phyloP scores from a whole-genome alignment of 2,113 vertebrate species.

The Leuciscus idus region DNA sequence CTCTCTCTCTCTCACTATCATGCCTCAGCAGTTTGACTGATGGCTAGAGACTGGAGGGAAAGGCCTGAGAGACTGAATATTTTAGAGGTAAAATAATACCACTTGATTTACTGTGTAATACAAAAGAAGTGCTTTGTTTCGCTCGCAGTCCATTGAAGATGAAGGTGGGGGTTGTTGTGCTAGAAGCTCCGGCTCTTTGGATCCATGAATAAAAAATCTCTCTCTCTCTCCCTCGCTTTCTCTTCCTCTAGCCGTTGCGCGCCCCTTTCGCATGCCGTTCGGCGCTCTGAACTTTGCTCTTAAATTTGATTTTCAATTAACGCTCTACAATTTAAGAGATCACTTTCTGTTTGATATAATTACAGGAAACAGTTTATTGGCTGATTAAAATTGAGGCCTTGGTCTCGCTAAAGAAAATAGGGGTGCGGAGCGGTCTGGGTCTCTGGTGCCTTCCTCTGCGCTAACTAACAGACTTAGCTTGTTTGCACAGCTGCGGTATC shows the following conservation, averaged over 20 bases:
- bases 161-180: constrained; percentile 63
- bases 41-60: constrained; percentile 91
- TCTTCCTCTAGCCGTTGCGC: not conserved
- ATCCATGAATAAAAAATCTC: constrained; percentile 79
- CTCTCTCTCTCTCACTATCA: constrained; percentile 75
- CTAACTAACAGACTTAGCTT: constrained; percentile 81
- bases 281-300: constrained; percentile 86
- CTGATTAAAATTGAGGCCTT: constrained; percentile 91
- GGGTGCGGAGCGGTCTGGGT: constrained; percentile 52
- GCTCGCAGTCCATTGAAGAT: constrained; percentile 75
- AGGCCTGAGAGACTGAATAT: constrained; percentile 98
- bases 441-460: constrained; percentile 71
- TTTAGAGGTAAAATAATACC: constrained; percentile 97
- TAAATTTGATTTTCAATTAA: constrained; percentile 97
- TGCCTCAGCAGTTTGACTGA: constrained; percentile 96
- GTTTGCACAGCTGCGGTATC: constrained; percentile 90
- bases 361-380: constrained; percentile 96
- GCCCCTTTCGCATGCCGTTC: not conserved
- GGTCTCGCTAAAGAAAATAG: constrained; percentile 85
- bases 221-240: constrained; percentile 7
- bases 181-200: constrained; percentile 70
- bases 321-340: constrained; percentile 87
- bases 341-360: constrained; percentile 92
- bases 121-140: constrained; percentile 85
- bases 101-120: constrained; percentile 96